These are phyloP conservation scores for Periparus ater DNA, from an alignment of 2,797 vertebrate genomes.

Conservation along the genomic window DNA sequence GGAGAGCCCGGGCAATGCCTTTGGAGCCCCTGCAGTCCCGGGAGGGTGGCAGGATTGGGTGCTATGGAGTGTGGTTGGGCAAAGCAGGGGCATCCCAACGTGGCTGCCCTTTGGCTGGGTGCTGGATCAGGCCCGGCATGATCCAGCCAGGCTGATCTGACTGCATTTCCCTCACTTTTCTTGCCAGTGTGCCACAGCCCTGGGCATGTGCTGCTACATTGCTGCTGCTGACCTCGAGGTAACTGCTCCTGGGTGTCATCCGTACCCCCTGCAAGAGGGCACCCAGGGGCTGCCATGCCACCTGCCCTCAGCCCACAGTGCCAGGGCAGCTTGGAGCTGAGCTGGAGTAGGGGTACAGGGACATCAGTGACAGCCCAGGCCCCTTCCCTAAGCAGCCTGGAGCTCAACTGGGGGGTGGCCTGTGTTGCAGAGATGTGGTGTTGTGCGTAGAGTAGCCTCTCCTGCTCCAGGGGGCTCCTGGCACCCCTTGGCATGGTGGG, in stretches of 20 bases:
- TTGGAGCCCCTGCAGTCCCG: rapidly evolving
- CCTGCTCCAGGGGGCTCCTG: background rate
- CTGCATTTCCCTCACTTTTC: background rate
- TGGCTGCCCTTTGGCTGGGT: background rate
- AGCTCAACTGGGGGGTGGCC: background rate
- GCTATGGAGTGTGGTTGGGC: background rate
- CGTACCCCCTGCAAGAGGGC: background rate
- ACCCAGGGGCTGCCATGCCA: background rate
- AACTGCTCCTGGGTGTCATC: rapidly evolving
- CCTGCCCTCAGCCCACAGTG: background rate
- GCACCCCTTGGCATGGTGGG: background rate
- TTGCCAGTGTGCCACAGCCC: slow-evolving; percentile 86
- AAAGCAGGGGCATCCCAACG: background rate
- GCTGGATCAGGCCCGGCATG: background rate
- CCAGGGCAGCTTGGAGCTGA: background rate
- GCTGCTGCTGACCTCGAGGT: slow-evolving; percentile 91
- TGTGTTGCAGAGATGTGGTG: background rate
- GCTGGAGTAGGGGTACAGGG: background rate
- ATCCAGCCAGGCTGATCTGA: background rate
- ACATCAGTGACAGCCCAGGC: background rate
- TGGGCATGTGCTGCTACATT: slow-evolving; percentile 93
- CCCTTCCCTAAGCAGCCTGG: background rate
- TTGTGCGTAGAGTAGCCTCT: background rate
- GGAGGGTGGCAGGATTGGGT: background rate
- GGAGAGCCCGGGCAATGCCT: background rate